phyloP scores from a whole-genome alignment of 2,888 invertebrate genomes.

The Drosophila fulvimacula region DNA sequence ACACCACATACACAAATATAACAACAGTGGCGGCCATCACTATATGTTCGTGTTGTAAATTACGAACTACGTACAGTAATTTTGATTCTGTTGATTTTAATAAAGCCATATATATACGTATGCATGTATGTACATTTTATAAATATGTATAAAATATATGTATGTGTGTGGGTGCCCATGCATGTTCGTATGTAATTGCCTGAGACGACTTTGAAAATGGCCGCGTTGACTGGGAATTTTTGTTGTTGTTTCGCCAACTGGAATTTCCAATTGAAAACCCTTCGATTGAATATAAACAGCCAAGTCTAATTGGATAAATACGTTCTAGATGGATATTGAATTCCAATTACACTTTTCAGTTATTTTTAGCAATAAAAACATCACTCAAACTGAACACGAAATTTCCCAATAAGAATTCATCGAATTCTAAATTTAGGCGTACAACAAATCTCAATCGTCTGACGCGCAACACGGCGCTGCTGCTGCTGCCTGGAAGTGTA shows the following conservation, averaged over 20 bases:
- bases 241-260: constrained; percentile 11
- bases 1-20: constrained; percentile 13
- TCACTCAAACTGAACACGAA: constrained; percentile 37
- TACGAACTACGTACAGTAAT: constrained; percentile 52
- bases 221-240: constrained; percentile 38
- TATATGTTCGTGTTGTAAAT: constrained; percentile 67
- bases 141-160: neutral
- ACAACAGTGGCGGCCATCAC: constrained; percentile 44
- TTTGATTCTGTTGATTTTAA: constrained; percentile 48
- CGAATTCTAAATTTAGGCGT: constrained; percentile 46
- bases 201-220: constrained; percentile 47
- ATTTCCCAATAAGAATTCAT: constrained; percentile 24
- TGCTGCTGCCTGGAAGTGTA: constrained; percentile 43
- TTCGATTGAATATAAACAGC: constrained; percentile 10
- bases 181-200: constrained; percentile 15
- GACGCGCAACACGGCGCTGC: constrained; percentile 5
- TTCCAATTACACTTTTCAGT: neutral
- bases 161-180: too few species aligned
- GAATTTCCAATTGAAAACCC: constrained; percentile 19
- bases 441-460: constrained; percentile 30
- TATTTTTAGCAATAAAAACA: constrained; percentile 43
- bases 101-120: constrained; percentile 14
- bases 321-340: constrained; percentile 4
- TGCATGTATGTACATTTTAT: neutral
- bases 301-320: neutral